phyloP scores from a whole-genome alignment of 1,140 invertebrate species.

The Chironomus tepperi region DNA sequence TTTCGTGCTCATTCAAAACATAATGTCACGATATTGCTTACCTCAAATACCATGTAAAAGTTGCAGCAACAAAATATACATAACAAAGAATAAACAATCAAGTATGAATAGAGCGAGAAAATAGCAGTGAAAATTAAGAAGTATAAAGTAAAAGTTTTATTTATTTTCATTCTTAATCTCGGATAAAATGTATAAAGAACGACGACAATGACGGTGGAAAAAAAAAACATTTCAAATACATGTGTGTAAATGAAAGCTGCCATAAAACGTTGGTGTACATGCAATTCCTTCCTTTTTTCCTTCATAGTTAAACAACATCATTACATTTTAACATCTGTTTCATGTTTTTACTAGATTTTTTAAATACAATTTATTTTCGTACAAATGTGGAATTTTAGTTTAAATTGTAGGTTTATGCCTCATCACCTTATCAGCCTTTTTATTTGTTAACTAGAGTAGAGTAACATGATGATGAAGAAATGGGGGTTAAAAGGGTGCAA shows the following conservation, averaged over 20 bases:
- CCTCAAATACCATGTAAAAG: conserved; percentile 7
- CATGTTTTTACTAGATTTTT: neutral
- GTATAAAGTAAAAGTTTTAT: neutral
- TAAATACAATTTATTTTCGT: neutral
- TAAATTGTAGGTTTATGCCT: neutral
- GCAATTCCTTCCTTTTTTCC: too few species aligned
- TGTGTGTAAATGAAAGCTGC: too few species aligned
- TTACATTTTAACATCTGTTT: neutral
- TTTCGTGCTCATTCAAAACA: neutral
- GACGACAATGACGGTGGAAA: neutral
- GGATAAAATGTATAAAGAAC: neutral
- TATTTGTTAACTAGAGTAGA: too few species aligned
- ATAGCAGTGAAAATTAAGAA: conserved; percentile 3
- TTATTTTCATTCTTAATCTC: neutral
- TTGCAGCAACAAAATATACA: neutral
- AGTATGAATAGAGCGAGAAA: neutral
- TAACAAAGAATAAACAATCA: conserved; percentile 8
- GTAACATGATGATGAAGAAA: too few species aligned
- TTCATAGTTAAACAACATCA: neutral
- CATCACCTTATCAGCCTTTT: neutral
- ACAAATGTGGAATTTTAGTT: neutral
- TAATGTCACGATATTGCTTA: conserved; percentile 7
- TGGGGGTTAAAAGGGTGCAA: too few species aligned
- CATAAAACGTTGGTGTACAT: too few species aligned
- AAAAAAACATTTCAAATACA: neutral